Percentiles rank a stretch among this genome's conserved stretches.
Conservation (phyloP, 2,113 vertebrate species). For the Nesoenas mayeri region DNA sequence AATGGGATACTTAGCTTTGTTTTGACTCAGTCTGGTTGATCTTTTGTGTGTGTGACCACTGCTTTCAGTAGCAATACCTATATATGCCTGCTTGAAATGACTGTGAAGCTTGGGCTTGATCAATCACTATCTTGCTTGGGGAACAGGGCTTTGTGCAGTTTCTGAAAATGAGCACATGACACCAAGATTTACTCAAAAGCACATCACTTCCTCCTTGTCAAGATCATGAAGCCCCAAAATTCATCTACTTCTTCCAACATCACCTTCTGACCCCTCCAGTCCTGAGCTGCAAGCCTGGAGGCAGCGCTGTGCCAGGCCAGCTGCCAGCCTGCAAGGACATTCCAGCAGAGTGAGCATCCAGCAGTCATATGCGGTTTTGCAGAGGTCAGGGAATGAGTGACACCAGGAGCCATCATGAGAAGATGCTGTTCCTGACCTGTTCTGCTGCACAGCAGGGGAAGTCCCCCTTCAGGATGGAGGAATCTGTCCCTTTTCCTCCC, state of each 20-base stretch:
- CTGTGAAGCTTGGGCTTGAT: background rate
- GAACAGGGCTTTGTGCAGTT: background rate
- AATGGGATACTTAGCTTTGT: background rate
- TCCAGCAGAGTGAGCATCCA: background rate
- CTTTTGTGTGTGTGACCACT: background rate
- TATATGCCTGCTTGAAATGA: conserved; percentile 6
- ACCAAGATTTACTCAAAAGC: background rate
- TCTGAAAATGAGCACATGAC: background rate
- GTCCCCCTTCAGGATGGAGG: background rate
- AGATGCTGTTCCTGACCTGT: background rate
- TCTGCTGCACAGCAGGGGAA: background rate
- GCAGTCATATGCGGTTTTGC: rapidly evolving
- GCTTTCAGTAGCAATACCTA: background rate
- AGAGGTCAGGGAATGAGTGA: background rate
- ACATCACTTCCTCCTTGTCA: background rate
- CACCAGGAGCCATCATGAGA: rapidly evolving
- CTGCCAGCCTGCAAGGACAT: background rate
- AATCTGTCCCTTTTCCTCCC: background rate
- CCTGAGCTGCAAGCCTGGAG: background rate
- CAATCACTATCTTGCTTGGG: background rate
- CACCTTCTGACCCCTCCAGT: background rate
- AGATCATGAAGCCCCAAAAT: background rate
- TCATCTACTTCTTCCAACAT: background rate
- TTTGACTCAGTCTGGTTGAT: conserved; percentile 19
- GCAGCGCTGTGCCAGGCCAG: background rate